A percentile compares a stretch with the other conserved stretches of the same genome.
phyloP scores from a whole-genome alignment of 2,797 vertebrate genomes.

The Manis pentadactyla region DNA sequence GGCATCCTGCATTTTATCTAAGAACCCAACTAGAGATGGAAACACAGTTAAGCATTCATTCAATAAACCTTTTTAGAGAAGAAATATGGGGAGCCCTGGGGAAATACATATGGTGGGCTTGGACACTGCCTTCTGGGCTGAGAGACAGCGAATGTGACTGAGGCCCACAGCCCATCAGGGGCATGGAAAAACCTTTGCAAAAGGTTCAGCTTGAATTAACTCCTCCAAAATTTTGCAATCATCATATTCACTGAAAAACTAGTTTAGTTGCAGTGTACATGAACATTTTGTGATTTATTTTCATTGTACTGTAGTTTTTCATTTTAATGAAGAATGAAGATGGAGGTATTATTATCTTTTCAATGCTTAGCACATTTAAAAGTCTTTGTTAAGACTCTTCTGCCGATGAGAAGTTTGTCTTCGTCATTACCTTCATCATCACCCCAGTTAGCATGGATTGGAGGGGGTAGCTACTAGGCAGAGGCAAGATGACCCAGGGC shows the following conservation, averaged over 20 bases:
- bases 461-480: background rate
- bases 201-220: slow-evolving; percentile 35
- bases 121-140: background rate
- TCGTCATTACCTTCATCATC: background rate
- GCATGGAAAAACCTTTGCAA: background rate
- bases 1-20: background rate
- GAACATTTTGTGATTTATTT: slow-evolving; percentile 58
- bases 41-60: background rate
- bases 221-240: background rate
- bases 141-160: background rate
- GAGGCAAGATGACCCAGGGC: background rate
- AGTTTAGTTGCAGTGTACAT: slow-evolving; percentile 53
- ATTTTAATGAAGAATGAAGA: background rate
- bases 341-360: background rate
- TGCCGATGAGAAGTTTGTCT: background rate
- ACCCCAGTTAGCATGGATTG: background rate
- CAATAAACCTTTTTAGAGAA: background rate
- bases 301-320: slow-evolving; percentile 22
- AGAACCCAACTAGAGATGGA: background rate
- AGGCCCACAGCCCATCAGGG: background rate
- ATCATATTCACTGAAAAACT: slow-evolving; percentile 22
- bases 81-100: background rate
- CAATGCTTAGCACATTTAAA: background rate
- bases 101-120: background rate
- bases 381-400: background rate